Percentiles rank a stretch among this genome's conserved stretches.
Conservation (phyloP, 2,797 vertebrate species). For the Margarornis squamiger region DNA sequence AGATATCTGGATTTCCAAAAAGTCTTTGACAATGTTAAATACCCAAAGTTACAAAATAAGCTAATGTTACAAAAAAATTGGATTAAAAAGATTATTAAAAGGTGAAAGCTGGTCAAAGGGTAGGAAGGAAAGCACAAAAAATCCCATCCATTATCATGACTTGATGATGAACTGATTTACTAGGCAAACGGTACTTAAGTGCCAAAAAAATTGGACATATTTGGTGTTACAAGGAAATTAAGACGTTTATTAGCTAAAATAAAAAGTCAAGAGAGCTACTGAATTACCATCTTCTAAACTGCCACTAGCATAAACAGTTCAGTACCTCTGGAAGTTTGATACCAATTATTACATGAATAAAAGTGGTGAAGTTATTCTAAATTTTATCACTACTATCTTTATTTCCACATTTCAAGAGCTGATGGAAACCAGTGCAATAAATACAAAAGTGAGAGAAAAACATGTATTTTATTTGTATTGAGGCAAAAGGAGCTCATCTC, state of each 20-base stretch:
- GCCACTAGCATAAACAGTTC: neutral
- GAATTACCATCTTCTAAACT: neutral
- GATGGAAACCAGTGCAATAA: neutral
- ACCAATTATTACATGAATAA: neutral
- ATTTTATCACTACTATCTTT: neutral
- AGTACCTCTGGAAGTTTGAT: neutral
- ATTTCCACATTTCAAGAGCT: neutral
- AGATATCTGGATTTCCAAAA: neutral
- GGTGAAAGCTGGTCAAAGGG: neutral
- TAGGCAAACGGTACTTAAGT: neutral
- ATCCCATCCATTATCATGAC: neutral
- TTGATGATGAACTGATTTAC: neutral
- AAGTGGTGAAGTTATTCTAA: neutral
- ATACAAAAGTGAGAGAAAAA: slow-evolving; percentile 40
- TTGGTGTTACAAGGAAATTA: neutral
- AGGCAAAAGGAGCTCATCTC: slow-evolving; percentile 15
- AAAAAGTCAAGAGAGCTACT: neutral
- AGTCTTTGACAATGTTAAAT: neutral
- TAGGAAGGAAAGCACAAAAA: neutral
- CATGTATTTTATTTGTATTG: slow-evolving; percentile 67
- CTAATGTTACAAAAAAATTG: neutral
- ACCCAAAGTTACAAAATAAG: neutral
- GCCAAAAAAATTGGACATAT: neutral
- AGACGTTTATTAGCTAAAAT: neutral
- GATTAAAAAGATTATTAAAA: neutral